Base-by-base conservation (phyloP, 2,113 vertebrate species). In the Brachypodius melanocephalos region DNA sequence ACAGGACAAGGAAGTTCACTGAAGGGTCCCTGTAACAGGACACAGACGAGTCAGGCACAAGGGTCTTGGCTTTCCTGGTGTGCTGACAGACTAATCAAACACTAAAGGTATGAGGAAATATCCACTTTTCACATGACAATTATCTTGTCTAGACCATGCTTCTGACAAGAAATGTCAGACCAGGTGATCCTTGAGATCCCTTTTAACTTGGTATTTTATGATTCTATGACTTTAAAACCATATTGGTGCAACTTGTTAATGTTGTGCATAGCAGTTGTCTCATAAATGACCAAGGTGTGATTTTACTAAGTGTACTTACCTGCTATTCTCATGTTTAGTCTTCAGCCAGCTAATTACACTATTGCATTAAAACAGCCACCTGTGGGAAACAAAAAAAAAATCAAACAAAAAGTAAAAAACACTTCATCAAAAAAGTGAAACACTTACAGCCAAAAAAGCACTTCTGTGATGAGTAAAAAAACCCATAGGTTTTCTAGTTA, bases 251-350 rank as follows among this genome's bases (percentile, higher is more conserved):
- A 54, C 5, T 81, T 61, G 38, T 24, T 65, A 54, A 19, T 24
- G 28, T 10, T 71, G 14, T 38, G 32, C 26, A 19, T 1, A 66
- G 38, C 14, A 57, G 26, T 19, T 36, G 12, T 63, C 75, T 75
- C n/a, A 45, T 11, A 61, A 82, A 18, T 12, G 21, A 71, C 43
- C 25, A 0, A 75, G 78, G 24, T 38, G 26, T 46, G 43, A 87
- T 32, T 58, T 55, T 58, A 80, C 45, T 51, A 25, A 88, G 17
- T 0, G 0, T 42, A 28, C 97, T 97, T 97, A 98, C 98, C 97
- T 95, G 98, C 97, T 97, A 98, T 97, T 96, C 98, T 98, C 98
- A 98, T 98, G 92, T 95, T 98, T 96, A 90, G 34, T 72, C 48
- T 95, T 96, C 95, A 94, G 72, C 63, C 84, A 95, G 59, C 57